Base-by-base conservation (phyloP, 1,140 invertebrate genomes). In the Ericerus pela region DNA sequence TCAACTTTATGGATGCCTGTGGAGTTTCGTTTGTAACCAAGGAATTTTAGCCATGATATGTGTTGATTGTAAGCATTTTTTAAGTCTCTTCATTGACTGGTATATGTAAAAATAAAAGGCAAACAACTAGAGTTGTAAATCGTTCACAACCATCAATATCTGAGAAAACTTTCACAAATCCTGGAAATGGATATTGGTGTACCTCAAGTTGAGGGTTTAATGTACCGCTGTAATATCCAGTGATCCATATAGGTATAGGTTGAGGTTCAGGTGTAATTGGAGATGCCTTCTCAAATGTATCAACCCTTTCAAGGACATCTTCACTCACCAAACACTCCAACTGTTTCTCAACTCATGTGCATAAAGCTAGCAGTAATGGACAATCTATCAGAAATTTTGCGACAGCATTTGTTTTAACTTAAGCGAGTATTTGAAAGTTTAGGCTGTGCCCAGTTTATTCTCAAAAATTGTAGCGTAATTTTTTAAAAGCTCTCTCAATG, bases 81-180 rank as follows among this genome's bases (percentile, higher is more conserved):
- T 18, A 20, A 38, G 27, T 38, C 16, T 37, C 30, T 16, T 60
- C 55, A 56, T 61, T 55, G 1, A 61, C 43, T 41, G n/a, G 8
- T 0, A 71, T 58, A 56, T 72, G 70, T 47, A 67, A 62, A 61
- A 68, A 72, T 2, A 67, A 67, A n/a, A 66, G 61, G 12, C 57
- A 60, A 16, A 70, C 59, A 61, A 71, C 67, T 1, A 72, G 53
- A n/a, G 43, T 65, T 65, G 16, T 63, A 64, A 57, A 68, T 70
- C 51, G 61, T 0, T 52, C 24, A 6, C 27, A 10, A 11, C 22
- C 47, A 11, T 24, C 29, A 47, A 51, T 16, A 26, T 51, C 16
- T 3, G 24, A 11, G 31, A 57, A 59, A 36, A 60, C 55, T 14
- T 55, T 52, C 14, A 51, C 56, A 14, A 58, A 55, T 28, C 52